Conservation (phyloP, 1,140 invertebrate genomes). For the Ostrea edulis region DNA sequence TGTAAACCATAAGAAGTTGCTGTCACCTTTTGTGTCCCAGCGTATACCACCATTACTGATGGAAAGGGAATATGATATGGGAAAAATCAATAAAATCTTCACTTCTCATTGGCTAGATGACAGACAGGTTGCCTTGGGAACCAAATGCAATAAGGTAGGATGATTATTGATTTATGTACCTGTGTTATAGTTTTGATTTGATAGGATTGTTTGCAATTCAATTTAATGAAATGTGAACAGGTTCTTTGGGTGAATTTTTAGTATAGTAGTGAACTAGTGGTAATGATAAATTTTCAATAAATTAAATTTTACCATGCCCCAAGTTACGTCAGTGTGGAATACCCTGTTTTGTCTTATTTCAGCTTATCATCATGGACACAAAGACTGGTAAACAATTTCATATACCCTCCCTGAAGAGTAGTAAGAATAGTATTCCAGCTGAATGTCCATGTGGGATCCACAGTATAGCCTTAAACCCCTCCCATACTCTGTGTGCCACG, state of each 20-base stretch:
- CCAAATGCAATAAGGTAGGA: slow-evolving; percentile 95
- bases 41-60: slow-evolving; percentile 71
- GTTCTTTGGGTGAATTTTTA: too few species aligned
- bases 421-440: slow-evolving; percentile 80
- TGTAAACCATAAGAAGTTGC: background rate
- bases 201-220: background rate
- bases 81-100: slow-evolving; percentile 93
- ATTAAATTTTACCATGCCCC: too few species aligned
- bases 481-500: slow-evolving; percentile 92
- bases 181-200: background rate
- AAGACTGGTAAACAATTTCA: slow-evolving; percentile 88
- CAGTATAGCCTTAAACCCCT: slow-evolving; percentile 96
- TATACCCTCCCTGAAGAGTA: slow-evolving; percentile 84
- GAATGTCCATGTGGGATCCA: slow-evolving; percentile 89
- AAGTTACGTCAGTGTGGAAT: background rate
- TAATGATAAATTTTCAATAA: too few species aligned
- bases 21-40: slow-evolving; percentile 38
- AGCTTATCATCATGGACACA: slow-evolving; percentile 92
- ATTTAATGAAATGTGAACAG: too few species aligned
- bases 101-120: slow-evolving; percentile 97
- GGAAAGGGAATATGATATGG: slow-evolving; percentile 76
- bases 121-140: slow-evolving; percentile 95
- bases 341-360: slow-evolving; percentile 66
- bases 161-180: background rate
- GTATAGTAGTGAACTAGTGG: too few species aligned